Evolutionary conservation across 2,113 vertebrate genomes (phyloP), one percentile per base, ranked within the genome.

Genomic region (Pachycephala philippinensis): DNA sequence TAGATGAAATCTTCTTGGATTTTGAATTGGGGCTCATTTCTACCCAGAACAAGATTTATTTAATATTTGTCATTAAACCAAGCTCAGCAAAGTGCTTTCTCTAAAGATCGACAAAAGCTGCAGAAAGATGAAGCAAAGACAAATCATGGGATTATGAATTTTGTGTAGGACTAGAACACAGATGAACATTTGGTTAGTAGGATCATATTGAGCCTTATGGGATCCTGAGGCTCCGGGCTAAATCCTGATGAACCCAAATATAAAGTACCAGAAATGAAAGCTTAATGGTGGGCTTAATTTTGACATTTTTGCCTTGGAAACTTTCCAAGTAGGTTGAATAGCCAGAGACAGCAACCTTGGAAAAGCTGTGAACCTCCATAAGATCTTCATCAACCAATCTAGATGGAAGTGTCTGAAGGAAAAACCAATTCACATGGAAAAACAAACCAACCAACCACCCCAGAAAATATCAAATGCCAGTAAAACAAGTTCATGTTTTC

Each of bases 231-330:
- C 79, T 91, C 60, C 39, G 33, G 65, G 45, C 74, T 95, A 97
- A 97, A 96, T 87, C 94, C 83, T 40, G 39, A 92, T 45, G 92
- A 97, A 95, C 37, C 45, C 76, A 85, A 59, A 85, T 90, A 47
- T 4, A 84, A 85, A n/a, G 31, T 69, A 96, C 66, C 83, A 88
- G 82, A 96, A 96, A 94, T 64, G 65, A 97, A 93, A 97, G 60
- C 75, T 88, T 94, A 95, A 93, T 93, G 75, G 63, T 49, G 18
- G 82, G 56, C 81, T 92, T 60, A 35, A 63, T 93, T 92, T 68
- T 89, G 82, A 92, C 79, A 91, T 76, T 87, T 83, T 68, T 37
- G 19, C 56, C 81, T 54, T 56, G 82, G 76, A 96, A 96, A 87
- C 64, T 53, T 95, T 37, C 60, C 72, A 28, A 50, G 6, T 27